Evolutionary conservation across 2,113 vertebrate species (phyloP), one percentile per base, ranked within the genome.

Genomic region (Hippopotamus amphibius): DNA sequence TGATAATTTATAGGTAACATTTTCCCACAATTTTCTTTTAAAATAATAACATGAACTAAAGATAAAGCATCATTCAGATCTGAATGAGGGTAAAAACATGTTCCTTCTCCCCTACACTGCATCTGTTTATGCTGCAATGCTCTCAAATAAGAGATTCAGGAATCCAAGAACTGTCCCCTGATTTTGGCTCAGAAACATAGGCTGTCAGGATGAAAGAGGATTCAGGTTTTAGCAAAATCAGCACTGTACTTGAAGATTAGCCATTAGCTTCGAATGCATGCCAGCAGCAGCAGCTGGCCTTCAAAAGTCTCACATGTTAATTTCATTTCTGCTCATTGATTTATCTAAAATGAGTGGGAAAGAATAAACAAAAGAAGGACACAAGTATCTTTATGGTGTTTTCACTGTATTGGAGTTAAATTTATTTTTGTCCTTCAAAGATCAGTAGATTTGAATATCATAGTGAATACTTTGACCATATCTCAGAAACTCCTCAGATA

Each of bases 231-330:
- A 88, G 59, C 26, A 76, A 97, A 90, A 88, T 37, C 4, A 8
- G 26, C 63, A 30, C 21, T 77, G 46, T 43, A 80, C 57, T 95
- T 93, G 89, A 96, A 95, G 80, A 95, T 97, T 92, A 97, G 83
- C 46, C 83, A 94, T 96, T 92, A 92, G 21, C 69, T 95, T 85
- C 57, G 50, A 68, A 89, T 77, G 7, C 26, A n/a, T 77, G 95
- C 92, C 96, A 96, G 41, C 3, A 79, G 33, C 53, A 92, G 74
- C 93, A 97, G 74, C 87, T 97, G 96, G 83, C 24, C 48, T 95
- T 92, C 83, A 43, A 69, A 95, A 95, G 19, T 88, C 65, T 90
- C 65, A 41, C 63, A 61, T 93, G 46, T 50, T 93, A 43, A 61
- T 81, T 87, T 96, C 43, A 84, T 92, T 84, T 79, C 30, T 93